A percentile compares a stretch with the other conserved stretches of the same genome.
phyloP scores from a whole-genome alignment of 2,797 vertebrate species.

The Mormyrus hasselquistii region DNA sequence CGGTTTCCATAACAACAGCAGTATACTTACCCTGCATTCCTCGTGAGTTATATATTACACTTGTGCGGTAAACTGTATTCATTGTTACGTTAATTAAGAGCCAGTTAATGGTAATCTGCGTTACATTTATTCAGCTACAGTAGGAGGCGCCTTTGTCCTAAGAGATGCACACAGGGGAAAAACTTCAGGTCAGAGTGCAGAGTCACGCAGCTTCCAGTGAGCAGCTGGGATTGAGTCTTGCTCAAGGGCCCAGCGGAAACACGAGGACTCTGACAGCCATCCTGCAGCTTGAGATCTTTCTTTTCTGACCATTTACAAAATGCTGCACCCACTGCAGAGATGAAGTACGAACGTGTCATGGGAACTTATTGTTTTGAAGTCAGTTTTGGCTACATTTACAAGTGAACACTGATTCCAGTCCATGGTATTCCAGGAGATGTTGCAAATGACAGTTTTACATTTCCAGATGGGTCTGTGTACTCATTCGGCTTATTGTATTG shows the following conservation, averaged over 20 bases:
- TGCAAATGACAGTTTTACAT: not conserved
- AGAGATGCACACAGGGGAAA: not conserved
- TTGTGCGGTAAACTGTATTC: not conserved
- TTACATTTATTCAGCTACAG: not conserved
- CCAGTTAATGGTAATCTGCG: not conserved
- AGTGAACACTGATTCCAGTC: not conserved
- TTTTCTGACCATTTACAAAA: not conserved
- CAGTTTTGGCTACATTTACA: not conserved
- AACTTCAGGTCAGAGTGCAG: not conserved
- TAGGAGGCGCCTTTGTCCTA: not conserved
- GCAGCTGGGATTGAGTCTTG: not conserved
- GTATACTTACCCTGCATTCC: not conserved
- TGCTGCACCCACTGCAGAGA: not conserved
- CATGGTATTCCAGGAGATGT: not conserved
- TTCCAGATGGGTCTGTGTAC: not conserved
- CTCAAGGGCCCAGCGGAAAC: not conserved
- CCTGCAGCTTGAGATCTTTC: not conserved
- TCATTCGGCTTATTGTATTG: not conserved
- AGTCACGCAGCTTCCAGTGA: not conserved
- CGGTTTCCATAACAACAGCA: constrained; percentile 10
- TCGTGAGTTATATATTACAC: not conserved
- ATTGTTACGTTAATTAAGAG: not conserved
- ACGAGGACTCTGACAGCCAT: not conserved
- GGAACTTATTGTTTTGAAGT: not conserved
- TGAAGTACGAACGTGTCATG: not conserved